Percentiles rank a stretch among this genome's conserved stretches.
Evolutionary conservation across 2,888 invertebrate genomes (phyloP).

Genomic region (Leptothorax acervorum): DNA sequence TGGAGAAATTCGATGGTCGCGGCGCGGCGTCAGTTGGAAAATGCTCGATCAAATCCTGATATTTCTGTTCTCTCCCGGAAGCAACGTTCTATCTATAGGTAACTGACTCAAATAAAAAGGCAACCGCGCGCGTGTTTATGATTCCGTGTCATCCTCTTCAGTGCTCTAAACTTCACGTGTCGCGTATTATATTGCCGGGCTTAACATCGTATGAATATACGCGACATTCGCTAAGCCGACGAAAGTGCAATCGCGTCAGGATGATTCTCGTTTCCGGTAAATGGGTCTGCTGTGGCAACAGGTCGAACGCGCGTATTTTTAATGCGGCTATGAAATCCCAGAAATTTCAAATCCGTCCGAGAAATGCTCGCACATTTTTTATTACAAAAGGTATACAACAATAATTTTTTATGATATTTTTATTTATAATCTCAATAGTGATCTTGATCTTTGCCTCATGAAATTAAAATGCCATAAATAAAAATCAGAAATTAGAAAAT

Average conservation of each 20-base stretch:
- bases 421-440: not conserved
- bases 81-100: constrained; percentile 43
- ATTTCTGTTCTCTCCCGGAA: constrained; percentile 49
- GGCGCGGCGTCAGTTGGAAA: not conserved
- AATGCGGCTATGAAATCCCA: not conserved
- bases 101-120: constrained; percentile 47
- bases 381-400: not conserved
- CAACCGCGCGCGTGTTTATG: constrained; percentile 26
- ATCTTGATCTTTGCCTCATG: not conserved
- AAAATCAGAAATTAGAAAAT: not conserved
- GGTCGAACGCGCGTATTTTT: not conserved
- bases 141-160: constrained; percentile 35
- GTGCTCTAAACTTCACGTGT: constrained; percentile 19
- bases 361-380: not conserved
- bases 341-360: not conserved
- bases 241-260: constrained; percentile 33
- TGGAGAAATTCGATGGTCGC: not conserved
- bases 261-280: constrained; percentile 30
- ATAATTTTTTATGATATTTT: not conserved
- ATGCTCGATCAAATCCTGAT: constrained; percentile 15
- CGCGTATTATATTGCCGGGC: constrained; percentile 28
- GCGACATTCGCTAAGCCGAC: constrained; percentile 26
- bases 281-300: not conserved
- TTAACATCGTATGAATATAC: constrained; percentile 13
- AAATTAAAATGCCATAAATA: not conserved